A percentile compares a stretch with the other conserved stretches of the same genome.
phyloP scores from a whole-genome alignment of 2,888 invertebrate genomes.

The Euplagia quadripunctaria region DNA sequence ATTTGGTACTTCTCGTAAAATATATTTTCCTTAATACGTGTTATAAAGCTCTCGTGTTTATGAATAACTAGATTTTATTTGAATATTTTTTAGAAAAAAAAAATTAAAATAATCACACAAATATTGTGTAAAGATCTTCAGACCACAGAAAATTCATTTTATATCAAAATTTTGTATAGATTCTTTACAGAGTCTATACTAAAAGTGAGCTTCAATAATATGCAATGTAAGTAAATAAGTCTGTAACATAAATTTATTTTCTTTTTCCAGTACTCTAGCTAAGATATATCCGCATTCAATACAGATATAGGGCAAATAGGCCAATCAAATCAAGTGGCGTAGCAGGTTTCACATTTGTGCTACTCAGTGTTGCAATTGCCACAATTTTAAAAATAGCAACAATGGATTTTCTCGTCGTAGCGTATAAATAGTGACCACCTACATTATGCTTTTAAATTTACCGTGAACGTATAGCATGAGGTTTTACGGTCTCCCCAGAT shows the following conservation, averaged over 20 bases:
- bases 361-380: background rate
- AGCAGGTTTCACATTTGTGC: background rate
- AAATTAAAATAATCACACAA: background rate
- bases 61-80: background rate
- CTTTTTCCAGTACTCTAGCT: background rate
- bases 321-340: background rate
- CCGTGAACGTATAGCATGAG: no score
- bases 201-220: background rate
- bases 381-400: background rate
- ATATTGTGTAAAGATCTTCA: background rate
- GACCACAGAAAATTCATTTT: background rate
- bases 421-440: background rate
- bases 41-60: background rate
- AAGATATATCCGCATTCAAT: background rate
- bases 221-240: background rate
- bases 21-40: slow-evolving; percentile 43
- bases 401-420: background rate
- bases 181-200: no score
- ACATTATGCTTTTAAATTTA: background rate
- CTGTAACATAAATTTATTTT: background rate
- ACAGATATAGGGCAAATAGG: background rate
- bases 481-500: background rate
- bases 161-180: no score
- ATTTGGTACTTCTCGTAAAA: slow-evolving; percentile 46
- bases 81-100: background rate